Conservation (phyloP, 2,113 vertebrate species). For the Pseudonaja textilis region DNA sequence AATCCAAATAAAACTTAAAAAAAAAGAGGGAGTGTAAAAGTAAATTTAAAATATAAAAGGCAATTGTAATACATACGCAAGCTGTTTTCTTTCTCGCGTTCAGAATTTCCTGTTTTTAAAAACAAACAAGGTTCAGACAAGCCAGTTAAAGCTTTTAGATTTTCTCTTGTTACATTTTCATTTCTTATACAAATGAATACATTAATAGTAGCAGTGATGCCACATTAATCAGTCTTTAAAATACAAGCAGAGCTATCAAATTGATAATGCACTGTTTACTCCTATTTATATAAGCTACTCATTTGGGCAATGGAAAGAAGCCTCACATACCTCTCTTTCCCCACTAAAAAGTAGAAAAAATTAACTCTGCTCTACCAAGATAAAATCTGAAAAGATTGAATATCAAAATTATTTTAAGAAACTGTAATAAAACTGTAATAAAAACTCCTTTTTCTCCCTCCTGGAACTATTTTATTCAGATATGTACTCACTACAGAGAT, state of each 20-base stretch:
- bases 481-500: conserved; percentile 72
- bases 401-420: not conserved
- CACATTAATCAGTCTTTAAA: not conserved
- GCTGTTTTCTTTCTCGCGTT: conserved; percentile 41
- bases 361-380: not conserved
- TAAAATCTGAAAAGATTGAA: not conserved
- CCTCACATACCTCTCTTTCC: not conserved
- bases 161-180: not conserved
- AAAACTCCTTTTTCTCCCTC: not conserved
- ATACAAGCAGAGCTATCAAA: not conserved
- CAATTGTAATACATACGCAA: conserved; percentile 60
- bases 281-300: not conserved
- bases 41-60: conserved; percentile 7
- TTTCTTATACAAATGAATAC: not conserved
- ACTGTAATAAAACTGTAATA: not conserved
- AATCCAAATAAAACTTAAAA: not conserved
- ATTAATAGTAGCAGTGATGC: not conserved
- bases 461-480: not conserved
- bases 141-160: not conserved
- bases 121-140: conserved; percentile 3
- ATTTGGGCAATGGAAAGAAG: not conserved
- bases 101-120: conserved; percentile 50
- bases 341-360: not conserved
- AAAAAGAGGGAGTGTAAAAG: not conserved
- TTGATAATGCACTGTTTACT: not conserved